Base-by-base conservation (phyloP, 2,888 invertebrate genomes). In the Lottia gigantea region DNA sequence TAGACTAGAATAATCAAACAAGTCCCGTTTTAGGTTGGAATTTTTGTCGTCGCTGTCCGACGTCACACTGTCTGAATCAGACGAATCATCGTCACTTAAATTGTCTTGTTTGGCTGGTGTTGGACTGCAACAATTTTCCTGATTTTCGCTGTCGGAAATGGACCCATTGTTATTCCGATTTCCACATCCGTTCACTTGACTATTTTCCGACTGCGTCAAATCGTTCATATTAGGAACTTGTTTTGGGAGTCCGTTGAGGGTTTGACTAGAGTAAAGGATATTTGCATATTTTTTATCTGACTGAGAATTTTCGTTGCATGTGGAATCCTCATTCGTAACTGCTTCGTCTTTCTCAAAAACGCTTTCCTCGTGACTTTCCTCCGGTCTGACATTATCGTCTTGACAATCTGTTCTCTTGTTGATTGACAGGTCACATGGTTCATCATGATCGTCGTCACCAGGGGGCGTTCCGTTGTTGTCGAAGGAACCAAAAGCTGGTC, bases 371-470 rank as follows among this genome's bases (percentile, higher is more conserved):
- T 73, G 76, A 11, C 71, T 70, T 26, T 75, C 75, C 12, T 71
- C 66, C 12, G 71, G 66, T 25, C 72, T 71, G 11, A 72, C 68
- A n/a, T 76, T 74, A 23, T 70, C 69, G 11, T 55, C 66, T 25
- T 71, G 63, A 55, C 55, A 55, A 23, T 14, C 14, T 11, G 19
- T 55, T 23, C 55, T 19, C 40, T 66, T 71, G 55, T 73, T 77
- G 71, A 78, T 69, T 26, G 80, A 79, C 63, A 82, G 69, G 72
- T 81, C 80, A 78, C 80, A 81, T 3, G 80, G 80, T 67, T 76
- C 78, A 47, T 66, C 55, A 31, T 55, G 49, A 16, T 40, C 62
- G 4, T 46, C 62, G 2, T 64, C 67, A 26, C 63, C 47, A 16
- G 45, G 23, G 49, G 61, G 40, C 40, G 40, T 40, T 19, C 19